Percentiles rank a stretch among this genome's conserved stretches.
phyloP scores from a whole-genome alignment of 2,888 invertebrate genomes.

The Hyposoter didymator region DNA sequence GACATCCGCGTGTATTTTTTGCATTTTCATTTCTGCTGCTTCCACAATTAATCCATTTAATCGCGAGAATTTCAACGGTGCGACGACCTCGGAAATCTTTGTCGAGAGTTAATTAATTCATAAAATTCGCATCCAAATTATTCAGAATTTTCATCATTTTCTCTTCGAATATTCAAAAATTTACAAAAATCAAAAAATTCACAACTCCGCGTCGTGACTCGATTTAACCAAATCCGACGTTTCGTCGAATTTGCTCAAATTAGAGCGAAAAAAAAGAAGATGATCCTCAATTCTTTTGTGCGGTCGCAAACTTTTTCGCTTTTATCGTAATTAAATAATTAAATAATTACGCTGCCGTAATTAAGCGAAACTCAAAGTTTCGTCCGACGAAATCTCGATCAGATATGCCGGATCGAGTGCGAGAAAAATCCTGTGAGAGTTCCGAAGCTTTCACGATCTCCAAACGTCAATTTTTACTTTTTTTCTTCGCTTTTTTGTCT shows the following conservation, averaged over 20 bases:
- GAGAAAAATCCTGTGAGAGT: background rate
- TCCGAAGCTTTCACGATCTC: conserved; percentile 23
- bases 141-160: background rate
- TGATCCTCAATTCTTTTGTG: background rate
- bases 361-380: conserved; percentile 28
- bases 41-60: conserved; percentile 77
- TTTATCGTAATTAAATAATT: conserved; percentile 53
- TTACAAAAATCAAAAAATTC: background rate
- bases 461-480: conserved; percentile 44
- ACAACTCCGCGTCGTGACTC: background rate
- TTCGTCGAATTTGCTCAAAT: conserved; percentile 11
- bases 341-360: conserved; percentile 47
- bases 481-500: conserved; percentile 11
- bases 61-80: conserved; percentile 61
- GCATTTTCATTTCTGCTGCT: conserved; percentile 41
- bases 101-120: background rate
- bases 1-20: conserved; percentile 51
- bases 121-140: background rate
- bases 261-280: conserved; percentile 12
- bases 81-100: conserved; percentile 63
- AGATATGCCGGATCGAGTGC: conserved; percentile 49
- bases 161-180: background rate
- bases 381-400: conserved; percentile 42
- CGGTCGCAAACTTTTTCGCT: conserved; percentile 22
- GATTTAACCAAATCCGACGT: conserved; percentile 34